Base-by-base conservation (phyloP, 2,113 vertebrate species). In the Numida meleagris region DNA sequence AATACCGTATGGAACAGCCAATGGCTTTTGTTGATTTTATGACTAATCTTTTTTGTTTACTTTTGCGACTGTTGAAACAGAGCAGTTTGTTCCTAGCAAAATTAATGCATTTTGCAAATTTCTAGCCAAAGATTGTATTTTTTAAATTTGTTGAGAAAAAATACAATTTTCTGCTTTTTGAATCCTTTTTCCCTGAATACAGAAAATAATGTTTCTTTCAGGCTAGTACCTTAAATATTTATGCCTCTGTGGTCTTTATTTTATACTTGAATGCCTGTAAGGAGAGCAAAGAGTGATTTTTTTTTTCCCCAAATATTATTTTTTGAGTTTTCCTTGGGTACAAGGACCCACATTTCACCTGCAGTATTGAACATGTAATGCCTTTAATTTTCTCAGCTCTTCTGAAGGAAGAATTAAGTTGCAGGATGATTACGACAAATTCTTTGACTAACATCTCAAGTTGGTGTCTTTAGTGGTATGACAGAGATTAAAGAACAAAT, bases 281-380 rank as follows among this genome's bases (percentile, higher is more conserved):
- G 87, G 58, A 63, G 31, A 82, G n/a, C 79, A 48, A 94, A 82
- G 82, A 85, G 45, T 70, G 43, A 59, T 43, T 59, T 59, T 46
- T 24, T 19, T 50, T 20, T 70, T 50, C 27, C 50, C 51, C 16
- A 67, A 58, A 34, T 27, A 67, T 3, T 82, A 27, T 45, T 91
- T 94, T 91, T 4, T 66, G 48, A 50, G 42, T 84, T 95, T 96
- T 89, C 80, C 81, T 87, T 82, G 45, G 83, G 86, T 90, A 94
- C 45, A 38, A 62, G 67, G 74, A 81, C 62, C 91, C 71, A 89
- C 63, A 73, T 85, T 93, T 92, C 16, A n/a, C 75, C 48, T 92
- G 58, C 66, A 34, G 19, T 74, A 73, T 91, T 88, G 77, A 77
- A 61, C 21, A 50, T 70, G 38, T 5, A 50, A 1, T 38, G 42